Base-by-base conservation (phyloP, 2,113 vertebrate genomes). In the Oryzias woworae region DNA sequence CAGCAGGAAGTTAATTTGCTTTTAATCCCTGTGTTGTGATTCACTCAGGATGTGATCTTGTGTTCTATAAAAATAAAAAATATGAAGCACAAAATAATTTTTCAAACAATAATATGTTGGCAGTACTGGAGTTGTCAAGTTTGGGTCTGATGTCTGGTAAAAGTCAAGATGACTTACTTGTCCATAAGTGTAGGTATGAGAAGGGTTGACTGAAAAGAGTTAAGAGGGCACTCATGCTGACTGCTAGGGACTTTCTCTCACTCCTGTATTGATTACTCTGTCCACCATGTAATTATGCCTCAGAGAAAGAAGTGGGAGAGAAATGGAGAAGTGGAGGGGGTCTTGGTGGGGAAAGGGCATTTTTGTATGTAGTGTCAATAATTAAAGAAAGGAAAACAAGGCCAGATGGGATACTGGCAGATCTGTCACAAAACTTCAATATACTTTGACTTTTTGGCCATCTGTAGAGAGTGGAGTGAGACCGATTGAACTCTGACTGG, bases 271-370 rank as follows among this genome's bases (percentile, higher is more conserved):
- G 89, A 91, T 91, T 88, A 77, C 62, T 77, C 80, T 87, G 85
- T 88, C 90, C 86, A 67, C 70, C 54, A 53, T 78, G 83, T 91
- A 91, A 91, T 90, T 91, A 91, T 83, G 76, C 86, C 76, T 82
- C 53, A 36, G 75, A 83, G 75, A 88, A 86, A 85, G 84, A 62
- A 66, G 85, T 78, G 68, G 50, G 65, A 59, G 49, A 83, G 55
- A 80, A 73, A 76, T 60, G 62, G 69, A 67, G 73, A 73, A 71
- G 66, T 61, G 55, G 73, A 70, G 53, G 64, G 53, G 61, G 58
- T 58, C 51, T 50, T 53, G 58, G 62, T 62, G 57, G 69, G 71
- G 73, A 71, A 75, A 72, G 73, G 78, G 59, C 71, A 83, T 85
- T 69, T 80, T 70, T 80, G 62, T 78, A 75, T 81, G 81, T 72